Conservation (phyloP, 2,113 vertebrate species). For the Semnornis frantzii region DNA sequence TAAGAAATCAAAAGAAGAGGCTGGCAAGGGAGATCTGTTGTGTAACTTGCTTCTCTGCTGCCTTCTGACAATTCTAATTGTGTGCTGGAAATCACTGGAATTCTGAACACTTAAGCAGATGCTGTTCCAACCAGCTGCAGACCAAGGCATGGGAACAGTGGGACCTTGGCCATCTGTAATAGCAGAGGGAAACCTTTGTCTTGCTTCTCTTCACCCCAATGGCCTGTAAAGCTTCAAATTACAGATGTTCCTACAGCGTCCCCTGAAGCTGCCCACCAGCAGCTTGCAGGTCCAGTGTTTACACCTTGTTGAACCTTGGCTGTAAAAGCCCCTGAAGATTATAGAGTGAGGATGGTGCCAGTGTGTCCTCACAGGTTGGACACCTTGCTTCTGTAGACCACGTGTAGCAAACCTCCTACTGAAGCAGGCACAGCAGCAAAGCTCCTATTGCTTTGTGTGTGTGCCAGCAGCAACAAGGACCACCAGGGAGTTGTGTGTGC, state of each 20-base stretch:
- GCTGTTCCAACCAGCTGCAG: background rate
- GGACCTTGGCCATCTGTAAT: background rate
- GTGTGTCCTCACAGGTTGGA: too few species aligned
- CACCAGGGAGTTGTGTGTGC: background rate
- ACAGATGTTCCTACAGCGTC: background rate
- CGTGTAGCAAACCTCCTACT: rapidly evolving
- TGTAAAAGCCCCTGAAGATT: background rate
- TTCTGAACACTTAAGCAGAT: background rate
- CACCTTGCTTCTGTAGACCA: background rate
- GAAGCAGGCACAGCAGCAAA: background rate
- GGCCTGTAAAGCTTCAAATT: background rate
- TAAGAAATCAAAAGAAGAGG: background rate
- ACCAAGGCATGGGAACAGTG: background rate
- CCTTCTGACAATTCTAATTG: background rate
- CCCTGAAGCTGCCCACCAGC: background rate
- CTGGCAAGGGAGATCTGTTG: background rate
- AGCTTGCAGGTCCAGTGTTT: background rate
- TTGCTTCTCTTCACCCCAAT: background rate
- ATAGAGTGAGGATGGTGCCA: background rate
- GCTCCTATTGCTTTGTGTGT: background rate
- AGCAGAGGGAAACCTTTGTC: background rate
- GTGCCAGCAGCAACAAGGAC: background rate
- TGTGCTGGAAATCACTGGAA: background rate
- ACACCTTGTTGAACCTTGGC: background rate
- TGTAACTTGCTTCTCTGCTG: background rate